Evolutionary conservation across 2,113 vertebrate genomes (phyloP).

Genomic region (Haemorhous mexicanus): DNA sequence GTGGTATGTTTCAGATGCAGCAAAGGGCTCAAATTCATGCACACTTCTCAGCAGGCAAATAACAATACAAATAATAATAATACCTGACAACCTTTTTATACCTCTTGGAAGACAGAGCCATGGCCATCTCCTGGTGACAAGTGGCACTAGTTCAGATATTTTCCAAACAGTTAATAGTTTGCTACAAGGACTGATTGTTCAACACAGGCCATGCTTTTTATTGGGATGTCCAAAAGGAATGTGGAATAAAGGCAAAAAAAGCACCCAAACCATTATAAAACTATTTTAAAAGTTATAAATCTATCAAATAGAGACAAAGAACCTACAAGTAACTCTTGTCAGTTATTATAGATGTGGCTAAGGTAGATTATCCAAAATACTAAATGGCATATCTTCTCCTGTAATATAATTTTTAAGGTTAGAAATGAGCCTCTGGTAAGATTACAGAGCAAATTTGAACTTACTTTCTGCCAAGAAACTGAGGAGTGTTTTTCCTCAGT

Average conservation of each 20-base stretch:
- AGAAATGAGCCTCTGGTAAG: neutral
- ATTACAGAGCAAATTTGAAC: neutral
- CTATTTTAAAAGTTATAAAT: neutral
- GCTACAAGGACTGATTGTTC: neutral
- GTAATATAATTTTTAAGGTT: neutral
- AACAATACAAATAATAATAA: neutral
- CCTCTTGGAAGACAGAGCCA: neutral
- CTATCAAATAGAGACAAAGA: neutral
- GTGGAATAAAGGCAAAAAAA: neutral
- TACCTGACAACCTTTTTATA: neutral
- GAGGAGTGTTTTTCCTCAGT: fast-evolving
- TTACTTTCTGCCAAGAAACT: neutral
- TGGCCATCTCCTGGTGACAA: neutral
- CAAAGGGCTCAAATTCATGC: neutral
- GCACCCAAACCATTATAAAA: neutral
- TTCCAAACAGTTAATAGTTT: neutral
- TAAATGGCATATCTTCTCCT: neutral
- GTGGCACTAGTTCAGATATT: neutral
- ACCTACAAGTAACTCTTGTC: neutral
- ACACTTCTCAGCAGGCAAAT: neutral
- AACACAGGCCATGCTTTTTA: neutral
- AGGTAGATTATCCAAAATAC: neutral
- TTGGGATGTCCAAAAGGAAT: neutral
- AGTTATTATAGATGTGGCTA: neutral
- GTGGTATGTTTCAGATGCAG: neutral